phyloP scores from a whole-genome alignment of 2,797 vertebrate species.

The Diplodus sargus region DNA sequence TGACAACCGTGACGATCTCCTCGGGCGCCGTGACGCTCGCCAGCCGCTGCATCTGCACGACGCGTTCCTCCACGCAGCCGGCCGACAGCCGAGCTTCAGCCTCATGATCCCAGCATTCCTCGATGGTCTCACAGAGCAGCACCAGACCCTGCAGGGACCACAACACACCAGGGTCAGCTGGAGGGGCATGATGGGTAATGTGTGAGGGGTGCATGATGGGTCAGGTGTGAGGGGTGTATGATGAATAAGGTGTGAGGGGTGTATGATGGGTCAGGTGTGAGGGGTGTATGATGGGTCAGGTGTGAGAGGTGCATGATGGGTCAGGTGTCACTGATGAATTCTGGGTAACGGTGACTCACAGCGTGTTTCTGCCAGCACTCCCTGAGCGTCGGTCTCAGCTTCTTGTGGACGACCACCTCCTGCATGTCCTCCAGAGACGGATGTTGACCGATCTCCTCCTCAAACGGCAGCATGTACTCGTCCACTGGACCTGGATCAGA shows the following conservation, averaged over 20 bases:
- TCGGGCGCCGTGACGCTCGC: conserved; percentile 89
- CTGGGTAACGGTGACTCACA: conserved; percentile 80
- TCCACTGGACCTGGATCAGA: conserved; percentile 88
- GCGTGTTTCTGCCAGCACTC: conserved; percentile 95
- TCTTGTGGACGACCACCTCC: conserved; percentile 96
- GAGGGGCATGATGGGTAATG: not conserved
- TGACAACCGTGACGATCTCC: conserved; percentile 95
- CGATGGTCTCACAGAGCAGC: conserved; percentile 93
- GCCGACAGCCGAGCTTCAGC: conserved; percentile 93
- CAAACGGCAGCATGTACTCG: conserved; percentile 95
- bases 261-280: too few relatives aligned
- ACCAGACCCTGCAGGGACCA: conserved; percentile 87
- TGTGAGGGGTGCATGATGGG: too few relatives aligned
- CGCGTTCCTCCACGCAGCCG: conserved; percentile 92
- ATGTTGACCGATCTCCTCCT: conserved; percentile 95
- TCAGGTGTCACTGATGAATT: too few relatives aligned
- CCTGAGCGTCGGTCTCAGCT: conserved; percentile 91
- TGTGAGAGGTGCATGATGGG: too few relatives aligned
- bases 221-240: too few relatives aligned
- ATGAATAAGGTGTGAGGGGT: too few relatives aligned
- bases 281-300: too few relatives aligned
- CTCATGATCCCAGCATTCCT: conserved; percentile 97
- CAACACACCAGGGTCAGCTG: too few relatives aligned
- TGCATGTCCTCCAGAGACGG: conserved; percentile 97
- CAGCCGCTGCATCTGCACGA: conserved; percentile 93